Evolutionary conservation across 2,113 vertebrate genomes (phyloP).

Genomic region (Grus americana): DNA sequence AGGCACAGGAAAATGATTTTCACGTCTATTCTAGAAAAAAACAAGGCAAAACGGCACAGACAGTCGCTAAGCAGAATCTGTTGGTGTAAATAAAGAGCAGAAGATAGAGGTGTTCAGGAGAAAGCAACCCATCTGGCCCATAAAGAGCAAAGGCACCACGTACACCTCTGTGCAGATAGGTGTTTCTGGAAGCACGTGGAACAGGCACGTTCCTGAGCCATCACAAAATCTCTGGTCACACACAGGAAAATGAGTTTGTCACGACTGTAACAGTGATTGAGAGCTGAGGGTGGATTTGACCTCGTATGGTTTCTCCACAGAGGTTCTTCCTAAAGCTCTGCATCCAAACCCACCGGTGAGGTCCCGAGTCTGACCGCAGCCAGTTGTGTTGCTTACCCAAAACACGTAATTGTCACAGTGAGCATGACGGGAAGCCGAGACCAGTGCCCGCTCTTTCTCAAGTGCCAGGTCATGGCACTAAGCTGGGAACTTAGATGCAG

Average conservation of each 20-base stretch:
- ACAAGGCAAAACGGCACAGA: not conserved
- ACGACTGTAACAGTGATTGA: not conserved
- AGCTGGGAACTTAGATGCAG: not conserved
- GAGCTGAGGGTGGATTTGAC: not conserved
- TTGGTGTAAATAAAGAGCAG: not conserved
- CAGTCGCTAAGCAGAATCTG: not conserved
- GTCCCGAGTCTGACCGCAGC: not conserved
- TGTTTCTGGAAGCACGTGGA: not conserved
- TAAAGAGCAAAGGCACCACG: not conserved
- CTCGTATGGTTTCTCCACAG: not conserved
- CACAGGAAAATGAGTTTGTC: accelerated
- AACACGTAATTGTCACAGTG: not conserved
- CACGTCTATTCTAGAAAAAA: slow-evolving; percentile 77
- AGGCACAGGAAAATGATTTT: slow-evolving; percentile 77
- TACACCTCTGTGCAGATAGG: not conserved
- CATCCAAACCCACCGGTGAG: not conserved
- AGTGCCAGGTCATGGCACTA: not conserved
- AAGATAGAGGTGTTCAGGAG: not conserved
- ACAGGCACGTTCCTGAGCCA: not conserved
- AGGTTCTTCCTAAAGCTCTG: not conserved
- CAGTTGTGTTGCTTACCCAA: not conserved
- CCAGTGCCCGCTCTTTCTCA: not conserved
- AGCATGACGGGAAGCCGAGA: not conserved
- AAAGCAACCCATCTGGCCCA: not conserved
- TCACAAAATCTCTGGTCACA: not conserved